Evolutionary conservation across 1,140 invertebrate species (phyloP), one percentile per base, ranked within the genome.

Genomic region (Ditylenchus dipsaci): DNA sequence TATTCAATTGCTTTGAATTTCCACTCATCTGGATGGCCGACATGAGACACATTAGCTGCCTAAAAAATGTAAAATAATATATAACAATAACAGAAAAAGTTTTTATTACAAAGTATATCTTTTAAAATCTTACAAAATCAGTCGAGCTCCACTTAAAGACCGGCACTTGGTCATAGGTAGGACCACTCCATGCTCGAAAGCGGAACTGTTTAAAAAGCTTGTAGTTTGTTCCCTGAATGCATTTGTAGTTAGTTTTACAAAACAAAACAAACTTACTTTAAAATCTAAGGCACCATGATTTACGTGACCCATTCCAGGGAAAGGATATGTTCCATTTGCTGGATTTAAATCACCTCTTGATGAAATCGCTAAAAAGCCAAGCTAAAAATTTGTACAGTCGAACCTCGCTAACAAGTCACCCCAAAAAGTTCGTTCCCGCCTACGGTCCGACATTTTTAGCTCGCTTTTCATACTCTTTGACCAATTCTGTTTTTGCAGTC

Each of bases 211-310:
- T 76, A 64, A 85, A 84, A 73, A 87, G 73, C 43, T 72, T 71
- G 56, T 65, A 82, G 72, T 79, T 83, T 30, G 86, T 87, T 30
- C 86, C 26, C 65, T 85, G 85, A 70, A 58, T 79, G 77, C 47
- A 27, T 27, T 49, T 30, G 45, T 11, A n/a, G 11, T 13, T 45
- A 45, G 43, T 45, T 45, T 45, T 45, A 45, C 11, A 45, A 45
- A 13, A 13, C 11, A n/a, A 45, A 45, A 45, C 43, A 45, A 45
- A 13, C 11, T 45, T 23, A 88, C 85, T 85, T 90, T 89, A 75
- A 87, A 87, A 83, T 89, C 89, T 15, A 86, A 88, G 38, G 86
- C 88, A 73, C 88, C 88, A 82, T 89, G 87, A 68, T 85, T 84
- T 65, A 88, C 82, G 80, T 89, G 88, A n/a, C 88, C 88, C 53